Conservation (phyloP, 2,888 invertebrate species). For the Ligdia adustata region DNA sequence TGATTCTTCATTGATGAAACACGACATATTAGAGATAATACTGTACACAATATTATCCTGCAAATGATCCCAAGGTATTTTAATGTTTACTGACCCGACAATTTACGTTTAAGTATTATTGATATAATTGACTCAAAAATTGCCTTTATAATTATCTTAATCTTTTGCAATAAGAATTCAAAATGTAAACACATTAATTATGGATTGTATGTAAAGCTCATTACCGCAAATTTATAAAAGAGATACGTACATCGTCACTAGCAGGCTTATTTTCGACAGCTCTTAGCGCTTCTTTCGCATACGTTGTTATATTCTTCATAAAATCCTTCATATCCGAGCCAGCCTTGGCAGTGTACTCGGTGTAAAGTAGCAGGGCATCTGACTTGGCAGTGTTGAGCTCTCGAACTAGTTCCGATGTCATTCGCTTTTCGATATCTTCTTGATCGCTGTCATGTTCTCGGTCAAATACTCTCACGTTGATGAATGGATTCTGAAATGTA, state of each 20-base stretch:
- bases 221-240: conserved; percentile 18
- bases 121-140: too few species aligned
- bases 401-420: conserved; percentile 52
- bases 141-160: too few species aligned
- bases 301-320: conserved; percentile 53
- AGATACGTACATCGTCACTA: conserved; percentile 51
- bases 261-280: conserved; percentile 35
- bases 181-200: too few species aligned
- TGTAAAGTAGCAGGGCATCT: conserved; percentile 65
- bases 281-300: conserved; percentile 46
- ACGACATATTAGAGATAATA: too few species aligned
- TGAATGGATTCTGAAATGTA: conserved; percentile 45
- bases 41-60: too few species aligned
- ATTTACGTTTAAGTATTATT: too few species aligned
- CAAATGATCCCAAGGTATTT: too few species aligned
- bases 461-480: conserved; percentile 34
- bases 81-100: too few species aligned
- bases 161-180: too few species aligned
- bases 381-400: conserved; percentile 53
- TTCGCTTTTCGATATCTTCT: conserved; percentile 52
- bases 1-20: too few species aligned
- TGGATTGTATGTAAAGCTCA: too few species aligned
- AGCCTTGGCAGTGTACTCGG: conserved; percentile 60
- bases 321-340: conserved; percentile 60
- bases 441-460: conserved; percentile 5